These are phyloP conservation scores for Lithobius niger DNA, from an alignment of 1,140 invertebrate species.

Conservation along the genomic window DNA sequence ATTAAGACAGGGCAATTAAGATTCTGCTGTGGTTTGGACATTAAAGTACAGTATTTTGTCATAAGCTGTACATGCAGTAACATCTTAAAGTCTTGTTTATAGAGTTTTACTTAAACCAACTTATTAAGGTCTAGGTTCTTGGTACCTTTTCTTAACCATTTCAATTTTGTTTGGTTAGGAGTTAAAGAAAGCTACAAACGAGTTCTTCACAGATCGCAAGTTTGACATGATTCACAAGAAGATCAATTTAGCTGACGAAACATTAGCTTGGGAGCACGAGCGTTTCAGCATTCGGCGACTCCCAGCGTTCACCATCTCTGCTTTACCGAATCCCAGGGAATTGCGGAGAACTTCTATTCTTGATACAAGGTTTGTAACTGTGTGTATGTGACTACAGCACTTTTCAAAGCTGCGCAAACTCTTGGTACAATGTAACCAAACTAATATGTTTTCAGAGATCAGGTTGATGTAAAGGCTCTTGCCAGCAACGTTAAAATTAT, in stretches of 20 bases:
- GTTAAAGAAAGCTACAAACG: conserved; percentile 42
- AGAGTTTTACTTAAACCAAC: conserved; percentile 6
- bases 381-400: no score
- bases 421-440: no score
- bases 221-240: conserved; percentile 86
- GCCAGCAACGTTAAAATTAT: conserved; percentile 56
- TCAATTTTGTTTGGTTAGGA: conserved; percentile 27
- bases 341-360: conserved; percentile 31
- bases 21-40: no score
- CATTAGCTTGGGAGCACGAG: conserved; percentile 94
- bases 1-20: no score
- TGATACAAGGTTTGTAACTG: conserved; percentile 29
- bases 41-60: no score
- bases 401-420: no score
- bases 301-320: conserved; percentile 82
- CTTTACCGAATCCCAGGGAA: conserved; percentile 17
- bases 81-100: background rate
- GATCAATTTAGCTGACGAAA: conserved; percentile 89
- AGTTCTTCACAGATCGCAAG: conserved; percentile 35
- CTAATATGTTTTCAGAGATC: conserved; percentile 34
- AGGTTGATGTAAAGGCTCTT: conserved; percentile 45
- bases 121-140: conserved; percentile 1
- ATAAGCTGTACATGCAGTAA: no score
- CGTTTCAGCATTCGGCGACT: conserved; percentile 82
- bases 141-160: background rate